A percentile compares a stretch with the other conserved stretches of the same genome.
phyloP scores from a whole-genome alignment of 2,797 vertebrate species.

The Cossypha heuglini region DNA sequence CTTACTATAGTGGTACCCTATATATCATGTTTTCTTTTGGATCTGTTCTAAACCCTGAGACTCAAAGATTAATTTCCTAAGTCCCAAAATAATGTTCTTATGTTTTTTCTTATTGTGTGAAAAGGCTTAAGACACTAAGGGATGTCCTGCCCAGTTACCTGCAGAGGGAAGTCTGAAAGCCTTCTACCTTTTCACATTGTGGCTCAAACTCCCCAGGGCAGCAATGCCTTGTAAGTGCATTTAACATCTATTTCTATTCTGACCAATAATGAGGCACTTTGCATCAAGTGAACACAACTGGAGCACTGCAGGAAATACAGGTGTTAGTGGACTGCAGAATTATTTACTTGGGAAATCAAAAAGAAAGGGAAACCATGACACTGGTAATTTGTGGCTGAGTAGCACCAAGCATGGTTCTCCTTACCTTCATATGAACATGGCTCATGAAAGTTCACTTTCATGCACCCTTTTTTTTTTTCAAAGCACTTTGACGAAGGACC shows the following conservation, averaged over 20 bases:
- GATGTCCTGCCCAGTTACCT: background rate
- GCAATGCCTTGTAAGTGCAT: background rate
- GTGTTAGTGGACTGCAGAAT: background rate
- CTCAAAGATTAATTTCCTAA: background rate
- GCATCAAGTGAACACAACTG: background rate
- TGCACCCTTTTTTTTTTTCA: background rate
- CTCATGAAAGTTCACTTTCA: background rate
- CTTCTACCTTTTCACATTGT: background rate
- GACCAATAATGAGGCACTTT: background rate
- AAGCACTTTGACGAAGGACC: background rate
- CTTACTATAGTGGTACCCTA: background rate
- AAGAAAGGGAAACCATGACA: background rate
- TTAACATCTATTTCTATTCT: background rate
- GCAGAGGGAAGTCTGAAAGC: background rate
- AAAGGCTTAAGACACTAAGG: background rate
- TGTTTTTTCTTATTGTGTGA: background rate
- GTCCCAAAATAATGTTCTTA: background rate
- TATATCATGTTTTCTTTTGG: background rate
- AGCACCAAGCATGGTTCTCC: rapidly evolving
- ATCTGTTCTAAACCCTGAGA: background rate
- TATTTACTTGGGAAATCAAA: background rate
- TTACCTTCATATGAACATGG: background rate
- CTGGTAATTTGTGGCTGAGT: background rate
- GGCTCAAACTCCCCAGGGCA: background rate
- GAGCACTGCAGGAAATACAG: background rate